Evolutionary conservation across 2,888 invertebrate genomes (phyloP).

Genomic region (Drosophila anceps): DNA sequence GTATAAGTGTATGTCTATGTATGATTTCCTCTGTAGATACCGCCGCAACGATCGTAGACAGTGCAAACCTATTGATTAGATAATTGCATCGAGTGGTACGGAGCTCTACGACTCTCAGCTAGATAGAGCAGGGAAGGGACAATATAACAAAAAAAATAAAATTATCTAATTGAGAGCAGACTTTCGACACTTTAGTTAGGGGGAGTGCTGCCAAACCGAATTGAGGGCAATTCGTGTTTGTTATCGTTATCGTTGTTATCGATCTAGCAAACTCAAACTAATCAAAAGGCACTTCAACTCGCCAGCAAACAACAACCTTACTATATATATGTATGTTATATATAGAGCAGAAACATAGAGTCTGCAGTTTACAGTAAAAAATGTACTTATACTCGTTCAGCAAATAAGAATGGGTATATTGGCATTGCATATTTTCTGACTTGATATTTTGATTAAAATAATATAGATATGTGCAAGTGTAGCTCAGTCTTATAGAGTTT

Average conservation of each 20-base stretch:
- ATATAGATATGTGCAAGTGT: too few relatives aligned
- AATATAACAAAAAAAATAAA: constrained; percentile 18
- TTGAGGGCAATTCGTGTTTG: constrained; percentile 59
- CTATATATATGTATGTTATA: constrained; percentile 32
- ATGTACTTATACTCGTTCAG: not conserved
- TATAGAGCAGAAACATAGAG: constrained; percentile 66
- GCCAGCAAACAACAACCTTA: constrained; percentile 20
- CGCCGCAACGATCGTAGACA: constrained; percentile 52
- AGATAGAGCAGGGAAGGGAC: constrained; percentile 19
- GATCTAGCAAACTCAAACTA: constrained; percentile 50
- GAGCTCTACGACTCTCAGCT: not conserved
- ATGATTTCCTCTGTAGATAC: constrained; percentile 75
- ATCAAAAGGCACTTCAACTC: constrained; percentile 70
- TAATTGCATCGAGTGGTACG: constrained; percentile 60
- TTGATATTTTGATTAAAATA: too few relatives aligned
- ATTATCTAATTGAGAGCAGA: constrained; percentile 47
- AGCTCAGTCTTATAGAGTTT: too few relatives aligned
- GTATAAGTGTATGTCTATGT: constrained; percentile 33
- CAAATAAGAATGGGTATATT: not conserved
- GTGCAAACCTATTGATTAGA: constrained; percentile 78
- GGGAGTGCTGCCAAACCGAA: constrained; percentile 40
- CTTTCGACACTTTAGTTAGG: constrained; percentile 29
- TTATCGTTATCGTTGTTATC: constrained; percentile 31
- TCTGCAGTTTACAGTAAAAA: constrained; percentile 42
- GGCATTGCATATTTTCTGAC: too few relatives aligned